A percentile compares a stretch with the other conserved stretches of the same genome.
Conservation (phyloP, 2,113 vertebrate species). For the Pavo muticus region DNA sequence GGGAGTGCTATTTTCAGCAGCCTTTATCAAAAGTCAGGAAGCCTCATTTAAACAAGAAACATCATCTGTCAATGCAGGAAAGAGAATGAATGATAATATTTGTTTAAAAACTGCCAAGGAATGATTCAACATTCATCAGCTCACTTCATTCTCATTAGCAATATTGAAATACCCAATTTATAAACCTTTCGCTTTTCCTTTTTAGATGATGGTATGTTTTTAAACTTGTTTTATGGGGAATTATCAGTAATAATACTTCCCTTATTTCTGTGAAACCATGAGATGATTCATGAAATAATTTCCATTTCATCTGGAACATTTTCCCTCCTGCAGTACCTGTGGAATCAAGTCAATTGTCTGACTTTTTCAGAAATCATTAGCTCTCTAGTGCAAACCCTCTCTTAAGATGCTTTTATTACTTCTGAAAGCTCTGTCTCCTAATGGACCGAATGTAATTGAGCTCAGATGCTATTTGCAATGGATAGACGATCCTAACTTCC, state of each 20-base stretch:
- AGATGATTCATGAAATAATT: slow-evolving; percentile 35
- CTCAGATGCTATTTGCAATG: not conserved
- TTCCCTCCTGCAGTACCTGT: slow-evolving; percentile 17
- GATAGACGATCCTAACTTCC: not conserved
- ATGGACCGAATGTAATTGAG: not conserved
- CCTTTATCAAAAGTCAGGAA: slow-evolving; percentile 17
- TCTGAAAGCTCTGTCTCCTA: slow-evolving; percentile 13
- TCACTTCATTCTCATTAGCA: slow-evolving; percentile 50
- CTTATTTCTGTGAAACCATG: slow-evolving; percentile 19
- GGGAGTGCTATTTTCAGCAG: slow-evolving; percentile 26
- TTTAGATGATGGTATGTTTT: slow-evolving; percentile 46
- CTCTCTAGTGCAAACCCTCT: not conserved
- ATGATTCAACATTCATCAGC: slow-evolving; percentile 36
- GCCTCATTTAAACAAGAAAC: not conserved
- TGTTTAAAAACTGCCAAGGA: slow-evolving; percentile 50
- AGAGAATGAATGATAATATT: slow-evolving; percentile 42
- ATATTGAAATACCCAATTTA: slow-evolving; percentile 55
- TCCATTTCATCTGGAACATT: slow-evolving; percentile 27
- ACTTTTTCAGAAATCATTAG: slow-evolving; percentile 22
- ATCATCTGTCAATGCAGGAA: slow-evolving; percentile 33
- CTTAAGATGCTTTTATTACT: not conserved
- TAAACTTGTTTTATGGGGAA: slow-evolving; percentile 44
- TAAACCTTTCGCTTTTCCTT: slow-evolving; percentile 44
- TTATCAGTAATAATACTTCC: slow-evolving; percentile 51
- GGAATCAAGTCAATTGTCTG: slow-evolving; percentile 39